Conservation (phyloP, 2,888 invertebrate genomes). For the Sesia bembeciformis region DNA sequence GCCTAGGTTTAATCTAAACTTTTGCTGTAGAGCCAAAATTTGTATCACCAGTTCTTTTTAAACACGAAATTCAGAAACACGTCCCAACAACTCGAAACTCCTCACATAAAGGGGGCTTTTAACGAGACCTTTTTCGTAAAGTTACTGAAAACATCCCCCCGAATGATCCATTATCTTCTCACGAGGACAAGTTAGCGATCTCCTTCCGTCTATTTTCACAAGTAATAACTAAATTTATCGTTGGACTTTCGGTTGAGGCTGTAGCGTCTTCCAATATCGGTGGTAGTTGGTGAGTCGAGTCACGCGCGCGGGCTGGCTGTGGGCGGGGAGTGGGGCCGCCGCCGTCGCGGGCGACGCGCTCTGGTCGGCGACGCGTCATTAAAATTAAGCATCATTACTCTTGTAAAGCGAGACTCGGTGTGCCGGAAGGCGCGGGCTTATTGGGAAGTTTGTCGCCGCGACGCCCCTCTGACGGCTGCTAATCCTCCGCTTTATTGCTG, state of each 20-base stretch:
- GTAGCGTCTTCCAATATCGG: conserved; percentile 62
- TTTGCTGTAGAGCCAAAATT: conserved; percentile 25
- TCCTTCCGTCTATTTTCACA: conserved; percentile 73
- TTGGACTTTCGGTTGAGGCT: conserved; percentile 61
- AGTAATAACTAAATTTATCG: conserved; percentile 75
- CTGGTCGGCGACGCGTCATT: conserved; percentile 55
- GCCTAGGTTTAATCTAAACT: conserved; percentile 13
- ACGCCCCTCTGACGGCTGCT: conserved; percentile 46
- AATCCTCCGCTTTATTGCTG: conserved; percentile 61
- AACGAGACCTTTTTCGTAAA: conserved; percentile 62
- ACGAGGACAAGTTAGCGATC: conserved; percentile 73
- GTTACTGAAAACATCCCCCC: conserved; percentile 62
- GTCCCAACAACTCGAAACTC: conserved; percentile 50
- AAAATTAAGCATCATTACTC: conserved; percentile 74
- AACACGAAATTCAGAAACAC: conserved; percentile 44
- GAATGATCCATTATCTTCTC: conserved; percentile 73
- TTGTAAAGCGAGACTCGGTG: conserved; percentile 59
- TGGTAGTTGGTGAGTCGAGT: conserved; percentile 49
- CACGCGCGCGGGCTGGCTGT: conserved; percentile 28
- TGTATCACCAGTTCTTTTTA: conserved; percentile 42
- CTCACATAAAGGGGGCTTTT: conserved; percentile 64
- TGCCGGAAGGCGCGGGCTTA: conserved; percentile 52
- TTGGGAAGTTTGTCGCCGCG: conserved; percentile 56
- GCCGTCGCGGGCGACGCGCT: conserved; percentile 20
- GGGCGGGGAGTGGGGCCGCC: conserved; percentile 17